Base-by-base conservation (phyloP, 2,888 invertebrate species). In the Apodemia zela region DNA sequence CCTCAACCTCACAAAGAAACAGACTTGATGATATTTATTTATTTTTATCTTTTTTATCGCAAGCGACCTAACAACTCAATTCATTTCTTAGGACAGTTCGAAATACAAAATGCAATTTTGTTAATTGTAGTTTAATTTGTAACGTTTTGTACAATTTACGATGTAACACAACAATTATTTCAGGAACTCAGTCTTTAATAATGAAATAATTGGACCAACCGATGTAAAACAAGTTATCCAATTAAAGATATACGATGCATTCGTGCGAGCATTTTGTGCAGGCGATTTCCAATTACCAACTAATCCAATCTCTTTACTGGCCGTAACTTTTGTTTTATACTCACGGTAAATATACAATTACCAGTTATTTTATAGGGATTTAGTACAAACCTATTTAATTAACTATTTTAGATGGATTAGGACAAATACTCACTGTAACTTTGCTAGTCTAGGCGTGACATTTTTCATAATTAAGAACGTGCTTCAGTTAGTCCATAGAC, bases 201-300 rank as follows among this genome's bases (percentile, higher is more conserved):
- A 54, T 54, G 21, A 15, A 54, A 54, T 54, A 45, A 62, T 45
- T 18, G 45, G 38, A 45, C 13, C 47, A 63, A 63, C 33, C 62
- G 59, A 63, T 45, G 58, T 59, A 63, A 58, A 63, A 63, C 47
- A 59, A 63, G 62, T 47, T 45, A 45, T 59, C 58, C 59, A 59
- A 63, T 63, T 63, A 63, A 63, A 63, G 58, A 63, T 59, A 63
- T 35, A 47, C 62, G 59, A 59, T 58, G 45, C 58, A 47, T 59
- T 58, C 62, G 62, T 58, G 62, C 62, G 62, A 62, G 58, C 47
- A 29, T 47, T 38, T 42, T 33, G 62, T 47, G 47, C 25, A 63
- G 3, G n/a, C n/a, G 10, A 59, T 29, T 47, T 59, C 35, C 62
- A 63, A 58, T 63, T 63, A 45, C 54, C 25, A 15, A 25, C 25